These are phyloP conservation scores for Diorhabda sublineata DNA, from an alignment of 1,140 invertebrate species.

Conservation along the genomic window DNA sequence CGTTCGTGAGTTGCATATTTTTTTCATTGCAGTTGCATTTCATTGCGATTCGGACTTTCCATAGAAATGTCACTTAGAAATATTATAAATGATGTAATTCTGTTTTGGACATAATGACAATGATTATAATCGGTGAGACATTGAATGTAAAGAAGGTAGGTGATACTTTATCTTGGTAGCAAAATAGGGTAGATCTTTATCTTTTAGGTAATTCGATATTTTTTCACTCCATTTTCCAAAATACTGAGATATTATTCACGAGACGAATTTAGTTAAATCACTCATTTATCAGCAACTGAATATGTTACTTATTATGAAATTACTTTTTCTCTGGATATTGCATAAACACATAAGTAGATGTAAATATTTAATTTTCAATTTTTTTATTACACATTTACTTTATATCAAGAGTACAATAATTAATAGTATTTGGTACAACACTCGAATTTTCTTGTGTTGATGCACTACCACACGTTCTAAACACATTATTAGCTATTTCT, in stretches of 20 bases:
- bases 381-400: not conserved
- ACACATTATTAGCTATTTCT: too few species aligned
- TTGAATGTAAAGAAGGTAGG: slow-evolving; percentile 11
- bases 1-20: slow-evolving; percentile 37
- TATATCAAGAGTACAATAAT: too few species aligned
- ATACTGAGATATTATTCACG: too few species aligned
- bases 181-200: slow-evolving; percentile 24
- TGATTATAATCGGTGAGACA: slow-evolving; percentile 27
- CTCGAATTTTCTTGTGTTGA: too few species aligned
- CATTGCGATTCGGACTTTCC: slow-evolving; percentile 34
- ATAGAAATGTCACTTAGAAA: slow-evolving; percentile 39
- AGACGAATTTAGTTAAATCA: too few species aligned
- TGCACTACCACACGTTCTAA: too few species aligned
- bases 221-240: not conserved
- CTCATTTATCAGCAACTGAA: too few species aligned
- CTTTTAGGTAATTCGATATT: slow-evolving; percentile 27
- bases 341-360: not conserved
- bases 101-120: slow-evolving; percentile 19
- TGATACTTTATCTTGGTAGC: slow-evolving; percentile 30
- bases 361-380: slow-evolving; percentile 1
- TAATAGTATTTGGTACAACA: too few species aligned
- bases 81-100: slow-evolving; percentile 40
- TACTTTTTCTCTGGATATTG: not conserved
- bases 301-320: too few species aligned
- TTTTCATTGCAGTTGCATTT: slow-evolving; percentile 31